Evolutionary conservation across 2,797 vertebrate genomes (phyloP).

Genomic region (Sus cebifrons): DNA sequence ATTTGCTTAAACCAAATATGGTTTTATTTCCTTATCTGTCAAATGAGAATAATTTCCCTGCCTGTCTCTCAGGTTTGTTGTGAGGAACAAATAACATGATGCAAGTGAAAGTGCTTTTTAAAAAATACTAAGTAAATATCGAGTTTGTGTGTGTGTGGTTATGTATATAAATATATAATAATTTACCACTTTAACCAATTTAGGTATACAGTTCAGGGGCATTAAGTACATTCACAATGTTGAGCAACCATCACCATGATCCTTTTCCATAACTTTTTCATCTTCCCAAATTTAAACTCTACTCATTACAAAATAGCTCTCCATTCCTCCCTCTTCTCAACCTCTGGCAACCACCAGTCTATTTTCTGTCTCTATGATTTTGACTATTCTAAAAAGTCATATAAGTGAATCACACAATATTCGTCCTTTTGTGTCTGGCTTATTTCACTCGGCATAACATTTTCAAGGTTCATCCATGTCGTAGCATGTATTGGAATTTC

Average conservation of each 20-base stretch:
- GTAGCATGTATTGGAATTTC: background rate
- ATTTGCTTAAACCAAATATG: constrained; percentile 40
- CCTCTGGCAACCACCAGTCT: background rate
- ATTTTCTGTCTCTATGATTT: background rate
- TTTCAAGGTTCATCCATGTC: constrained; percentile 32
- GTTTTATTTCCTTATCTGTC: constrained; percentile 46
- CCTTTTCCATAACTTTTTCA: background rate
- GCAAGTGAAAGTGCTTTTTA: constrained; percentile 21
- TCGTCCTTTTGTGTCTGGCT: constrained; percentile 49
- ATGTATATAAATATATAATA: background rate
- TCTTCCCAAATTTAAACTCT: constrained; percentile 13
- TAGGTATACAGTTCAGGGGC: background rate
- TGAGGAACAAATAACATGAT: constrained; percentile 42
- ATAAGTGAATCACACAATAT: background rate
- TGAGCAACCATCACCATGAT: background rate
- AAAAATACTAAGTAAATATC: constrained; percentile 17
- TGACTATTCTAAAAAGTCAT: background rate
- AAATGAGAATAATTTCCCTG: constrained; percentile 29
- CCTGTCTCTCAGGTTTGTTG: background rate
- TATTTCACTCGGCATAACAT: constrained; percentile 1
- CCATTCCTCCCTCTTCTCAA: background rate
- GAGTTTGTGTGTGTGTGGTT: background rate
- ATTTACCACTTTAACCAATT: background rate
- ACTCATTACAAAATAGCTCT: background rate
- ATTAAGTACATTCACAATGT: background rate